These are phyloP conservation scores for Hydrotaea diabolus DNA, from an alignment of 2,888 invertebrate species.

Conservation along the genomic window DNA sequence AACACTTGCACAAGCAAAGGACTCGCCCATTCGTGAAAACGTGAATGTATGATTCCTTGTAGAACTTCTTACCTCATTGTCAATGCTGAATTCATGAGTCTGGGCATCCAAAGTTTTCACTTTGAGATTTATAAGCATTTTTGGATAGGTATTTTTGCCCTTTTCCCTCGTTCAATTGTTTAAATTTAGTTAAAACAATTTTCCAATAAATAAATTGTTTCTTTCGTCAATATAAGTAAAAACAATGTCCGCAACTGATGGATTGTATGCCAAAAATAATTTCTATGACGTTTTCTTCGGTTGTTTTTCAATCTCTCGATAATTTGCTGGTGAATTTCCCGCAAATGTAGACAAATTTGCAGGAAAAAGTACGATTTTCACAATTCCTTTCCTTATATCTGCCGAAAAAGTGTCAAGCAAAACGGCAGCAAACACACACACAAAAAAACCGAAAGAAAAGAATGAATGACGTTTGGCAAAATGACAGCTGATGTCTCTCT, in stretches of 20 bases:
- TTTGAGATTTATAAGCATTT: slow-evolving; percentile 87
- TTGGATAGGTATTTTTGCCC: slow-evolving; percentile 57
- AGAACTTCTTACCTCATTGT: slow-evolving; percentile 87
- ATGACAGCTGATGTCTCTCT: slow-evolving; percentile 58
- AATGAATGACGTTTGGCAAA: slow-evolving; percentile 49
- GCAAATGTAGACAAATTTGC: not conserved
- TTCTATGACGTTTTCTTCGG: not conserved
- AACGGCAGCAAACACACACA: slow-evolving; percentile 46
- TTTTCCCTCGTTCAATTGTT: slow-evolving; percentile 8
- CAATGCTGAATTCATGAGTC: slow-evolving; percentile 90
- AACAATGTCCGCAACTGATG: slow-evolving; percentile 15
- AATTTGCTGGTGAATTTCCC: not conserved
- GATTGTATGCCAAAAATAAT: slow-evolving; percentile 3
- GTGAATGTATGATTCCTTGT: not conserved
- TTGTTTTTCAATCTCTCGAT: not conserved
- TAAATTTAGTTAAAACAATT: slow-evolving; percentile 13
- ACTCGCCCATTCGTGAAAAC: slow-evolving; percentile 13
- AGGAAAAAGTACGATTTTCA: slow-evolving; percentile 38
- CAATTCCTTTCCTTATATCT: slow-evolving; percentile 46
- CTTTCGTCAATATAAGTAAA: slow-evolving; percentile 24
- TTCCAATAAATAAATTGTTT: slow-evolving; percentile 27
- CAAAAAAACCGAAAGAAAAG: slow-evolving; percentile 25
- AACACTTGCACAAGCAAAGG: not conserved
- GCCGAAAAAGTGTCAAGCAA: slow-evolving; percentile 10
- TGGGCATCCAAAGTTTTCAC: slow-evolving; percentile 94